Evolutionary conservation across 2,888 invertebrate species (phyloP).

Genomic region (Alitta virens): DNA sequence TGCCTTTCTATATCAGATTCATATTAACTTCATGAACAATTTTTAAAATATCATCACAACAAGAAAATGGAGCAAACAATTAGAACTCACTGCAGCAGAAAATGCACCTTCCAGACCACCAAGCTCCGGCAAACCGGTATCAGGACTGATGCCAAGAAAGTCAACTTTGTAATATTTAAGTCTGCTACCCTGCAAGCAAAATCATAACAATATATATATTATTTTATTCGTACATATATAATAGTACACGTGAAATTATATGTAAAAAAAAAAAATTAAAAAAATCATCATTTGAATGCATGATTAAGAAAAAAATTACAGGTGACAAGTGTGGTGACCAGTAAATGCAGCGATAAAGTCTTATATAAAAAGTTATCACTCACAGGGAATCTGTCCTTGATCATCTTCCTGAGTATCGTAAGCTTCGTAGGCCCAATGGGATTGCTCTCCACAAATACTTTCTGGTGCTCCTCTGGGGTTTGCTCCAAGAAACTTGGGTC

Average conservation of each 20-base stretch:
- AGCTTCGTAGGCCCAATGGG: constrained; percentile 7
- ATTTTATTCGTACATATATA: too few relatives aligned
- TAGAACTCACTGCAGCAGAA: constrained; percentile 39
- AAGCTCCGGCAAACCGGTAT: constrained; percentile 35
- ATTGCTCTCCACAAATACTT: constrained; percentile 12
- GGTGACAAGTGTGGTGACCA: too few relatives aligned
- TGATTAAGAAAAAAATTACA: too few relatives aligned
- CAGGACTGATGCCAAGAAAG: constrained; percentile 40
- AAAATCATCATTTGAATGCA: too few relatives aligned
- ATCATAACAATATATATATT: background rate
- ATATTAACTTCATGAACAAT: too few relatives aligned
- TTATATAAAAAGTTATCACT: background rate
- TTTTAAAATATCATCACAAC: too few relatives aligned
- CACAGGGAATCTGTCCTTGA: constrained; percentile 17
- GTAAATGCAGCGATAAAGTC: background rate
- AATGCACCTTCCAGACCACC: constrained; percentile 39
- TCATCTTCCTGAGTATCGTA: constrained; percentile 8
- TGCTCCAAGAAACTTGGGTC: constrained; percentile 9
- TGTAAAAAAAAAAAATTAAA: too few relatives aligned
- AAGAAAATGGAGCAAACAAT: too few relatives aligned
- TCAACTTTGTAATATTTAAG: constrained; percentile 41
- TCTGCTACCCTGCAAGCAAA: constrained; percentile 41
- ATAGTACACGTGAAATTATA: too few relatives aligned
- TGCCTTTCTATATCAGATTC: too few relatives aligned
- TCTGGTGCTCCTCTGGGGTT: constrained; percentile 14